Evolutionary conservation across 1,140 invertebrate species (phyloP).

Genomic region (Frieseomelitta varia): DNA sequence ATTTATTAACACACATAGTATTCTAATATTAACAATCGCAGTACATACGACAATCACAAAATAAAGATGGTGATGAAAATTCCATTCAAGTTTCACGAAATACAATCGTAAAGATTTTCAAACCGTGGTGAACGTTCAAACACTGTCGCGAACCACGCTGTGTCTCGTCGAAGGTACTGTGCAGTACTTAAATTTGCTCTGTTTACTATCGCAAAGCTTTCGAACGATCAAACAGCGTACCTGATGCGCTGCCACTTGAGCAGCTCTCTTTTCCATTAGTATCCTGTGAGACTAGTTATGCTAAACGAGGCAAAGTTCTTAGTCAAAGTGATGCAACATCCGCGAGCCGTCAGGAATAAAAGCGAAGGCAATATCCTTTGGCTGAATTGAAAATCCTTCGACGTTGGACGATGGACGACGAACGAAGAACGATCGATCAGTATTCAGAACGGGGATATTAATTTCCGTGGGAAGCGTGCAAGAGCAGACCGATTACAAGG

Average conservation of each 20-base stretch:
- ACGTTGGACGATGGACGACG: neutral
- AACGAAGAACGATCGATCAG: conserved; percentile 11
- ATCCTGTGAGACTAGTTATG: neutral
- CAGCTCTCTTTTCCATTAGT: neutral
- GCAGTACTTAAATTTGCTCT: neutral
- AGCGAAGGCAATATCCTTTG: conserved; percentile 14
- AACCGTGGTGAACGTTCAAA: no score
- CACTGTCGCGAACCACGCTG: neutral
- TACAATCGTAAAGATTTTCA: no score
- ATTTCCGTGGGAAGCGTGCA: conserved; percentile 10
- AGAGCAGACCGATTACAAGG: neutral
- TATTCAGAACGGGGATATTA: conserved; percentile 17
- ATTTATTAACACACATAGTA: no score
- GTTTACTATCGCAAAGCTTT: neutral
- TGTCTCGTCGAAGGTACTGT: neutral
- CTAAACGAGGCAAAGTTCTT: conserved; percentile 1
- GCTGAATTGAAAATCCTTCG: neutral
- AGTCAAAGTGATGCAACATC: neutral
- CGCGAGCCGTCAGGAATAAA: neutral
- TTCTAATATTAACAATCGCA: no score
- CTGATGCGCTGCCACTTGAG: neutral
- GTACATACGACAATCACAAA: no score
- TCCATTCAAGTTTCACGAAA: no score
- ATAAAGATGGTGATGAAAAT: no score
- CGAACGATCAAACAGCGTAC: neutral